Evolutionary conservation across 2,888 invertebrate genomes (phyloP).

Genomic region (Coremacera marginata): DNA sequence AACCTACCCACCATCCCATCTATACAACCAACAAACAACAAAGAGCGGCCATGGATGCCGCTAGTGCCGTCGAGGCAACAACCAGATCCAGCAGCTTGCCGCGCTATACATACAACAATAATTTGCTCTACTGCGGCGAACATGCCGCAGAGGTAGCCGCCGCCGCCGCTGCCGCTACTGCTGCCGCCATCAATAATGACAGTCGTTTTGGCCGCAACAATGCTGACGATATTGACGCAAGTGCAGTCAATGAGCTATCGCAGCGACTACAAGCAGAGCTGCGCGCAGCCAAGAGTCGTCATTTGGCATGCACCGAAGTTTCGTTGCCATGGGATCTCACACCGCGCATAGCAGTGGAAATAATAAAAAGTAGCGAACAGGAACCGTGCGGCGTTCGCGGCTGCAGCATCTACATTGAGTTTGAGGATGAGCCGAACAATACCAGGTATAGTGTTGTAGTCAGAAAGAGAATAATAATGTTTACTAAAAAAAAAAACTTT

Average conservation of each 20-base stretch:
- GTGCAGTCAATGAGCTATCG: conserved; percentile 74
- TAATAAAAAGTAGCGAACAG: conserved; percentile 85
- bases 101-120: conserved; percentile 48
- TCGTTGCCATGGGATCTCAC: conserved; percentile 86
- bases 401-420: conserved; percentile 86
- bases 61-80: conserved; percentile 38
- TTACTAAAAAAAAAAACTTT: conserved; percentile 1
- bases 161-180: not conserved
- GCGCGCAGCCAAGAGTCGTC: conserved; percentile 82
- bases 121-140: conserved; percentile 45
- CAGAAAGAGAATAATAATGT: not conserved
- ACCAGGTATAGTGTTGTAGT: conserved; percentile 67
- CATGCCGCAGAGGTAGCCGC: conserved; percentile 47
- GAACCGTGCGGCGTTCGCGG: conserved; percentile 92
- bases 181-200: not conserved
- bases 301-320: conserved; percentile 86
- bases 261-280: conserved; percentile 83
- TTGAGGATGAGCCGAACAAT: conserved; percentile 77
- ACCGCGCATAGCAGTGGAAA: conserved; percentile 82
- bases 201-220: conserved; percentile 49
- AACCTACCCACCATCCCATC: conserved; percentile 60
- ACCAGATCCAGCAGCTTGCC: conserved; percentile 37
- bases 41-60: conserved; percentile 52
- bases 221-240: conserved; percentile 61
- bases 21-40: conserved; percentile 51